Evolutionary conservation across 2,888 invertebrate species (phyloP).

Genomic region (Limnephilus rhombicus): DNA sequence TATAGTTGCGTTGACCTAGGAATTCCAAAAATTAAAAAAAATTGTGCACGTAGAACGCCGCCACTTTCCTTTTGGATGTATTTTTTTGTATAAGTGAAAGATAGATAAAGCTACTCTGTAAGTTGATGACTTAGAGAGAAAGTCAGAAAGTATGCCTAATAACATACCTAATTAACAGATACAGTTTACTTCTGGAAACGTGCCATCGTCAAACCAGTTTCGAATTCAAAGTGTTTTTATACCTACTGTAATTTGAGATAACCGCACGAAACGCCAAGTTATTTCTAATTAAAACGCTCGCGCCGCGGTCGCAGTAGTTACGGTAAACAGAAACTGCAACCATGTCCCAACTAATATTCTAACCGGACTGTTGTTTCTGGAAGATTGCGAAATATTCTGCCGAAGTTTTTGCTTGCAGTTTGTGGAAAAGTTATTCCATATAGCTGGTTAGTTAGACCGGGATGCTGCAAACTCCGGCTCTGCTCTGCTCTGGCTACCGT

Average conservation of each 20-base stretch:
- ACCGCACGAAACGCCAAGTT: background rate
- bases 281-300: background rate
- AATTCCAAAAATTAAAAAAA: no score
- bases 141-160: background rate
- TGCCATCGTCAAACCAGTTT: background rate
- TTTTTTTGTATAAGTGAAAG: background rate
- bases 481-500: conserved; percentile 13
- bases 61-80: background rate
- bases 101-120: background rate
- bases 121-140: background rate
- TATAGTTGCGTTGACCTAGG: no score
- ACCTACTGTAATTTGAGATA: background rate
- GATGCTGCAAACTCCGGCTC: background rate
- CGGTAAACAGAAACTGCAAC: conserved; percentile 2
- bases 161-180: background rate
- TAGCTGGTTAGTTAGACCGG: conserved; percentile 17
- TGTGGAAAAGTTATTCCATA: conserved; percentile 22
- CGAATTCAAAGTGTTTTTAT: background rate
- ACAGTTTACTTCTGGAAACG: background rate
- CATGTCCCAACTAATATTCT: conserved; percentile 13
- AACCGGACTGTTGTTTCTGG: background rate
- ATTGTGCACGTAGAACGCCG: no score
- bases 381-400: conserved; percentile 25
- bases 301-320: background rate
- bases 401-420: conserved; percentile 16